Percentiles rank a stretch among this genome's conserved stretches.
These are phyloP conservation scores for Dryobates pubescens DNA, from an alignment of 2,797 vertebrate genomes.

Conservation along the genomic window DNA sequence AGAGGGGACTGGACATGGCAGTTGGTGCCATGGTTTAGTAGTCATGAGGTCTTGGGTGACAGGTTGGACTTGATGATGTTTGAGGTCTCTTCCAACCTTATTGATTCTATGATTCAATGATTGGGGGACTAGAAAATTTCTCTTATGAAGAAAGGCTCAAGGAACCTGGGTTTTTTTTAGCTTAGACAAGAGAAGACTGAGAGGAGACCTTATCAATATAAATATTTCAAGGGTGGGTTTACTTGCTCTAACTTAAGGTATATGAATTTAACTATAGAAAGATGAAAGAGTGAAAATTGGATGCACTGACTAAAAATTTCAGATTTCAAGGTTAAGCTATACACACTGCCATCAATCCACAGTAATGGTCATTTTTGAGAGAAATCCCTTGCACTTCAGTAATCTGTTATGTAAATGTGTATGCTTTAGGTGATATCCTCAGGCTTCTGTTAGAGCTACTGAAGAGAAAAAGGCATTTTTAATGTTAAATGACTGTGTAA, in stretches of 20 bases:
- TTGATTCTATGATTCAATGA: too few species aligned
- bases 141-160: too few species aligned
- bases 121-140: too few species aligned
- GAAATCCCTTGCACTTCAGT: not conserved
- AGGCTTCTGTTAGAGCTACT: not conserved
- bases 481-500: not conserved
- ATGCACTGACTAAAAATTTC: not conserved
- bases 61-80: too few species aligned
- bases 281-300: not conserved
- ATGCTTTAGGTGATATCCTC: not conserved
- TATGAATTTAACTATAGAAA: not conserved
- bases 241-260: not conserved
- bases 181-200: too few species aligned
- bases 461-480: not conserved
- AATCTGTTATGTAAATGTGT: constrained; percentile 11
- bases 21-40: too few species aligned
- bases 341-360: not conserved
- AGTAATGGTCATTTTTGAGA: not conserved
- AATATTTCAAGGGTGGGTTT: not conserved
- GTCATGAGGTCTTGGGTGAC: too few species aligned
- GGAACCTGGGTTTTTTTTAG: too few species aligned
- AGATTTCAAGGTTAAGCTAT: not conserved
- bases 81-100: too few species aligned
- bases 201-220: too few species aligned
- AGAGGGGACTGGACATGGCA: too few species aligned